Evolutionary conservation across 2,888 invertebrate species (phyloP).

Genomic region (Noctuana brunneofusca): DNA sequence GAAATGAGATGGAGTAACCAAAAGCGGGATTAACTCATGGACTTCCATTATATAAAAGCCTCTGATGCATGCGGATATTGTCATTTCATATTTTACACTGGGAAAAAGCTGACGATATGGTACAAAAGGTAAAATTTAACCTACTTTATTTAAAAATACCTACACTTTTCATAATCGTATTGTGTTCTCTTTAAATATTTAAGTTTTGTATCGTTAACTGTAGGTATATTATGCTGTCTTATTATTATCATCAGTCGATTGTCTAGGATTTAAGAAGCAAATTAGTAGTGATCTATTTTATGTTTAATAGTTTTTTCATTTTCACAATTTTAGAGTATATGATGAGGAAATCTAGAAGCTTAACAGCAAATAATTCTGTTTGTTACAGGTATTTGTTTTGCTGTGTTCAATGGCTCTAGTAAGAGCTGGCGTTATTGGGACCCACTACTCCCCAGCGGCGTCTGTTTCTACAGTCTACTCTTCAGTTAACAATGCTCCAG

Average conservation of each 20-base stretch:
- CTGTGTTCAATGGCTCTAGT: constrained; percentile 45
- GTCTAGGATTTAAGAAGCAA: no score
- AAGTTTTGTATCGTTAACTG: background rate
- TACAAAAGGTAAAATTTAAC: constrained; percentile 46
- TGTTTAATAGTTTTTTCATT: no score
- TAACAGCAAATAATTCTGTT: no score
- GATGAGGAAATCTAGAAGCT: no score
- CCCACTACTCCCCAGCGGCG: constrained; percentile 44
- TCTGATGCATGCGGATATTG: constrained; percentile 43
- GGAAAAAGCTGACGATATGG: constrained; percentile 46
- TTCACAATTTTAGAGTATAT: no score
- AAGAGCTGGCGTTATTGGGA: constrained; percentile 43
- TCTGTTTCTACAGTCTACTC: constrained; percentile 43
- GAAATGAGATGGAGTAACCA: constrained; percentile 40
- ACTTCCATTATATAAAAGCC: constrained; percentile 54
- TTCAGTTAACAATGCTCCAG: constrained; percentile 36
- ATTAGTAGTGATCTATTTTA: no score
- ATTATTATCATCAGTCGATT: no score
- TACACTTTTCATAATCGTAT: background rate
- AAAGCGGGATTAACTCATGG: constrained; percentile 43
- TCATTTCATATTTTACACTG: constrained; percentile 47
- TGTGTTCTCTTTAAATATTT: background rate
- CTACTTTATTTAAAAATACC: no score
- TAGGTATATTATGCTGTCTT: no score
- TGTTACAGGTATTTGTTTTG: constrained; percentile 50